phyloP scores from a whole-genome alignment of 1,140 invertebrate species.

The Ctenoplectra terminalis region DNA sequence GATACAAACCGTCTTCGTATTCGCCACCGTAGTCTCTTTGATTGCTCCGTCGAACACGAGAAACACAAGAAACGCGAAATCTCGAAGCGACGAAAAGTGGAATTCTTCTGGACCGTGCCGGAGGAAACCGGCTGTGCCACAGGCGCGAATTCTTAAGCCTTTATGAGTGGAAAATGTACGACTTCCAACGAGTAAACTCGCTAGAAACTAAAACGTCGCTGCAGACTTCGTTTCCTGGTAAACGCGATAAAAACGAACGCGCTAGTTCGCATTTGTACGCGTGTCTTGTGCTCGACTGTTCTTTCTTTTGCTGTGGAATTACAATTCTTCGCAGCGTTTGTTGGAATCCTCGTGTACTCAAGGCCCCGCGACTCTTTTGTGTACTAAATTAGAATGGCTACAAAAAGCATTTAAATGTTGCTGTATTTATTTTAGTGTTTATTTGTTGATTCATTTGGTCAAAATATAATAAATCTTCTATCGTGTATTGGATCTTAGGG shows the following conservation, averaged over 20 bases:
- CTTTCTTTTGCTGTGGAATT: conserved; percentile 2
- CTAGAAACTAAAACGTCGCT: background rate
- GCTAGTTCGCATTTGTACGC: background rate
- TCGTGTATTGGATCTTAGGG: too few species aligned
- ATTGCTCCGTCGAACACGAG: conserved; percentile 23
- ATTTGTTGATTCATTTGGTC: too few species aligned
- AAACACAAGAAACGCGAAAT: conserved; percentile 21
- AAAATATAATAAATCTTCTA: too few species aligned
- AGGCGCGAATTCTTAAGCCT: conserved; percentile 7
- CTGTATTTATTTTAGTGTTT: too few species aligned
- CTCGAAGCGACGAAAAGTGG: conserved; percentile 31
- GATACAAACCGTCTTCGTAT: conserved; percentile 38
- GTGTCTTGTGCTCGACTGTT: background rate
- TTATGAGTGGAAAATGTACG: conserved; percentile 3
- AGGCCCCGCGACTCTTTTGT: too few species aligned
- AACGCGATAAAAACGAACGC: background rate
- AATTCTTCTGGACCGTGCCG: too few species aligned
- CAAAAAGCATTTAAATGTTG: too few species aligned
- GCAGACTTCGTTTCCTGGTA: background rate
- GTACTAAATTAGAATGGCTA: background rate
- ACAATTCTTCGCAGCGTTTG: conserved; percentile 6
- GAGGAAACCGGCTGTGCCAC: background rate
- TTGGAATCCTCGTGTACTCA: background rate
- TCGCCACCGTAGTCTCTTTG: too few species aligned
- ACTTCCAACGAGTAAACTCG: too few species aligned